Evolutionary conservation across 2,113 vertebrate genomes (phyloP).

Genomic region (Butorides virescens): DNA sequence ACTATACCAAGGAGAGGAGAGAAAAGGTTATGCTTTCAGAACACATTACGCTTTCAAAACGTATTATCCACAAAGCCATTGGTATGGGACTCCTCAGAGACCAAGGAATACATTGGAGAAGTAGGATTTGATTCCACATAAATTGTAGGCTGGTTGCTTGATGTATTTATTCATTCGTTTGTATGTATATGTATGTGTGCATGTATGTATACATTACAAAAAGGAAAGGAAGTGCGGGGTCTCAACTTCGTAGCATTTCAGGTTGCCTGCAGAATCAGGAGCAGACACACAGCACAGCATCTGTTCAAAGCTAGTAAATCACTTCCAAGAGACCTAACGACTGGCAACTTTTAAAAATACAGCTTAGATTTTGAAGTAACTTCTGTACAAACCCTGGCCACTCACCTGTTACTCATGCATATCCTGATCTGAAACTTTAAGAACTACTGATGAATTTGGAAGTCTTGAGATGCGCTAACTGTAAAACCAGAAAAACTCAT

Average conservation of each 20-base stretch:
- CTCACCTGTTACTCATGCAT: not conserved
- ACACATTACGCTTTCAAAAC: not conserved
- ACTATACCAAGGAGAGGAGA: not conserved
- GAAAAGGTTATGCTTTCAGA: not conserved
- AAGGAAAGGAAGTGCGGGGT: not conserved
- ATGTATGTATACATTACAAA: not conserved
- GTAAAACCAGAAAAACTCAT: not conserved
- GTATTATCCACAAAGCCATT: not conserved
- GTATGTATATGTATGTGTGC: not conserved
- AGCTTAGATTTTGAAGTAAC: not conserved
- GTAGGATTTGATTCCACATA: not conserved
- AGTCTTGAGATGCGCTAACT: not conserved
- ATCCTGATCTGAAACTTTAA: not conserved
- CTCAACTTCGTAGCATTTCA: not conserved
- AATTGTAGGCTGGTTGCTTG: not conserved
- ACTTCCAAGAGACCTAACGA: not conserved
- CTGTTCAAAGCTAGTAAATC: not conserved
- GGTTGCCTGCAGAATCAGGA: not conserved
- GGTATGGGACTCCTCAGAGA: not conserved
- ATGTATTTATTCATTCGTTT: not conserved
- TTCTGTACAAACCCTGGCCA: not conserved
- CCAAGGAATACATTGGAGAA: not conserved
- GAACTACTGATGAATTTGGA: not conserved
- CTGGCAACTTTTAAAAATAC: not conserved
- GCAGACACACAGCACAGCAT: not conserved